These are phyloP conservation scores for Empis livida DNA, from an alignment of 2,888 invertebrate genomes.

Conservation along the genomic window DNA sequence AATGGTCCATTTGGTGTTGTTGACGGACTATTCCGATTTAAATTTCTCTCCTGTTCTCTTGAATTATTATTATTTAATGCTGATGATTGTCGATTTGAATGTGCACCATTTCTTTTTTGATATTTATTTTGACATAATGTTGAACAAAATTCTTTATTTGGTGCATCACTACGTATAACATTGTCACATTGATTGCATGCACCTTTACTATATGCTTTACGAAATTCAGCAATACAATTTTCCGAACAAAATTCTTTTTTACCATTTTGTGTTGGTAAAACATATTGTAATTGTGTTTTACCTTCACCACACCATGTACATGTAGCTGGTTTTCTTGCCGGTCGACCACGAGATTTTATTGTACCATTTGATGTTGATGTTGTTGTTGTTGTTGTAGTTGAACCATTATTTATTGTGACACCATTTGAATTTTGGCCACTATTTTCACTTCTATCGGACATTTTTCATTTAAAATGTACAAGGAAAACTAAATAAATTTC, in stretches of 20 bases:
- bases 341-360: slow-evolving; percentile 46
- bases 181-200: slow-evolving; percentile 80
- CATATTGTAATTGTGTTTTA: slow-evolving; percentile 71
- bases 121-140: slow-evolving; percentile 72
- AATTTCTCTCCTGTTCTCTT: slow-evolving; percentile 18
- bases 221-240: slow-evolving; percentile 75
- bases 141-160: slow-evolving; percentile 73
- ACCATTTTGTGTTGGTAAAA: slow-evolving; percentile 67
- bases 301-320: slow-evolving; percentile 83
- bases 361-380: slow-evolving; percentile 6
- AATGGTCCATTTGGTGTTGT: slow-evolving; percentile 53
- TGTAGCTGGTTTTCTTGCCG: slow-evolving; percentile 52
- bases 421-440: slow-evolving; percentile 6
- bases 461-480: not conserved
- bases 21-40: slow-evolving; percentile 23
- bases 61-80: slow-evolving; percentile 18
- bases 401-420: not conserved
- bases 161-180: slow-evolving; percentile 60
- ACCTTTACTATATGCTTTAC: slow-evolving; percentile 77
- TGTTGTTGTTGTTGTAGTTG: too few species aligned
- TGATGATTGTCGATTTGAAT: slow-evolving; percentile 22
- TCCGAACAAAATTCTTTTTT: slow-evolving; percentile 90
- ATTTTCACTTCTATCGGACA: slow-evolving; percentile 9
- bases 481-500: too few species aligned
- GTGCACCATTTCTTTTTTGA: slow-evolving; percentile 57